Percentiles rank a stretch among this genome's conserved stretches.
phyloP scores from a whole-genome alignment of 92 coral and sea anemone species.

The Scolanthus callimorphus region DNA sequence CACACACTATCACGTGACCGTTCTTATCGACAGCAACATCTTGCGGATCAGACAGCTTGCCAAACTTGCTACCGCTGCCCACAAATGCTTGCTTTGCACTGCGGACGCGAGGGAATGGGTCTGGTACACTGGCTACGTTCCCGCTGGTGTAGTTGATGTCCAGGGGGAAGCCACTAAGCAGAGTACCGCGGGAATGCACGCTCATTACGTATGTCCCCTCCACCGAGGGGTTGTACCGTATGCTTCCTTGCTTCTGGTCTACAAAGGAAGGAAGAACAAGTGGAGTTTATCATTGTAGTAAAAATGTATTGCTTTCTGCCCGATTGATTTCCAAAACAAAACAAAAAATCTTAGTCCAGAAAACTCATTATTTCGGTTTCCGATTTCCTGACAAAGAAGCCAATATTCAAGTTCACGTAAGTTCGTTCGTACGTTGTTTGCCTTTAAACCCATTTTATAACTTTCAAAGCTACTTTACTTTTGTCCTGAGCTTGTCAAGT shows the following conservation, averaged over 20 bases:
- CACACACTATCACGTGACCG: conserved; percentile 89
- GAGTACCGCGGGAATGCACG: conserved; percentile 48
- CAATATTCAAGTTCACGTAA: too few relatives aligned
- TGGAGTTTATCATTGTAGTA: too few relatives aligned
- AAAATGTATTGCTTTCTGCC: too few relatives aligned
- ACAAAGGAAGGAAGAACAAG: conserved; percentile 2
- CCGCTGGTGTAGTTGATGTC: conserved; percentile 6
- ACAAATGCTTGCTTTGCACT: conserved; percentile 78
- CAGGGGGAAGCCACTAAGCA: conserved; percentile 62
- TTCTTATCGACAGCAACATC: conserved; percentile 79
- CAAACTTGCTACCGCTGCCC: conserved; percentile 73
- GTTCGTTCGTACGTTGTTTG: too few relatives aligned
- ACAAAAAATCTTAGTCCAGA: too few relatives aligned
- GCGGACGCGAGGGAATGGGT: conserved; percentile 54
- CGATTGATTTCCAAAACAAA: too few relatives aligned
- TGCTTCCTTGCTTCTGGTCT: conserved; percentile 39
- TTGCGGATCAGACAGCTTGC: conserved; percentile 84
- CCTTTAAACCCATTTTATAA: too few relatives aligned
- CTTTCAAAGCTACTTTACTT: too few relatives aligned
- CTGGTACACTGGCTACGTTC: conserved; percentile 9
- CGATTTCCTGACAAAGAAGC: background rate
- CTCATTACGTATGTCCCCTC: conserved; percentile 46
- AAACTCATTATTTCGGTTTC: background rate
- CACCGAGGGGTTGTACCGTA: conserved; percentile 37
- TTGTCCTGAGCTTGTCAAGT: too few relatives aligned